phyloP scores from a whole-genome alignment of 1,140 invertebrate genomes.

The Anastrepha obliqua region DNA sequence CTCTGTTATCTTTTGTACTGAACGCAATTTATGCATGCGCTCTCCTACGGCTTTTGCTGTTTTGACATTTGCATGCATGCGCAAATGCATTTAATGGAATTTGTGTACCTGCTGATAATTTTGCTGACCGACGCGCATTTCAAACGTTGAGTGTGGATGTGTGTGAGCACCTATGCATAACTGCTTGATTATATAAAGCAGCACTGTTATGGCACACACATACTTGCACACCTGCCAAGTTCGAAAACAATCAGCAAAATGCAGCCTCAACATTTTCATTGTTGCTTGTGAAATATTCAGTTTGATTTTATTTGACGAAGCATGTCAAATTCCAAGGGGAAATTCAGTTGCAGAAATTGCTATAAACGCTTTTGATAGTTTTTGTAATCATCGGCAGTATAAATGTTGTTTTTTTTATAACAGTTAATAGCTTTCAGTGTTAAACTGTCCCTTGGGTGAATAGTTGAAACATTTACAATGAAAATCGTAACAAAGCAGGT shows the following conservation, averaged over 20 bases:
- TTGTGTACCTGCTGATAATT: slow-evolving; percentile 13
- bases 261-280: neutral
- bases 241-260: neutral
- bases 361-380: too few species aligned
- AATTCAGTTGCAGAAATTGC: neutral
- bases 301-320: neutral
- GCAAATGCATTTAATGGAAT: slow-evolving; percentile 18
- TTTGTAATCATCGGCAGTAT: too few species aligned
- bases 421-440: too few species aligned
- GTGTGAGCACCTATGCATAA: neutral
- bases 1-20: too few species aligned
- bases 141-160: neutral
- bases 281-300: neutral
- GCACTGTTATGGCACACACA: neutral
- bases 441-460: too few species aligned
- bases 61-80: slow-evolving; percentile 3
- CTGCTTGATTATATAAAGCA: neutral
- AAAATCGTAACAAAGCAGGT: too few species aligned
- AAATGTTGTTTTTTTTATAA: too few species aligned
- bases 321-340: neutral
- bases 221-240: neutral
- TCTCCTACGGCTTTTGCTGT: neutral
- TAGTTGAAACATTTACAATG: too few species aligned
- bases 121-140: neutral
- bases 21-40: neutral